Evolutionary conservation across 2,113 vertebrate species (phyloP), one percentile per base, ranked within the genome.

Genomic region (Todiramphus saurophagus): DNA sequence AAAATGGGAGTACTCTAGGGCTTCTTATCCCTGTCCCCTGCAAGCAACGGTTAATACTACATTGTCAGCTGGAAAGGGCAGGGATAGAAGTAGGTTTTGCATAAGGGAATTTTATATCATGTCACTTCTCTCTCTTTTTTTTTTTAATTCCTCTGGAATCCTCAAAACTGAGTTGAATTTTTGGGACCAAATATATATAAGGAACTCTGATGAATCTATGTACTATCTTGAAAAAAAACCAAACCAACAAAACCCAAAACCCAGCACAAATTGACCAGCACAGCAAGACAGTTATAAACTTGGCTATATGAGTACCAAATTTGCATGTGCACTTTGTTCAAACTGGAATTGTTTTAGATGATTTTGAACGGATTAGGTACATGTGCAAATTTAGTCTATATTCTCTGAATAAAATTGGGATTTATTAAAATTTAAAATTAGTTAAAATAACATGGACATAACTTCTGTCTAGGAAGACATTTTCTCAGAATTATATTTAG

Each of bases 81-180:
- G 1, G 1, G 4, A 3, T 35, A 46, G n/a, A 74, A 64, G 20
- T 39, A 55, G n/a, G 6, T 46, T 82, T 88, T 78, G 7, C 15
- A 19, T 46, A 46, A 51, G 10, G 13, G 60, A 78, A 58, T 62
- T 0, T 0, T 69, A 4, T n/a, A 46, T 75, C 3, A 12, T 55
- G 18, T 59, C 16, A 59, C 13, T 31, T 24, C 27, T 20, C 19
- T 43, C 43, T 43, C 43, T 43, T 13, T 43, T 15, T 43, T 46
- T 46, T 46, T 46, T 46, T 46, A 19, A 46, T 46, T 46, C 46
- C 53, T 27, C 27, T 28, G 23, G 8, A 58, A 27, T 64, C 11
- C 74, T 88, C 60, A 51, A 4, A 50, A 73, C 8, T 30, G 13
- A 70, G 25, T 24, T 88, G 39, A 79, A 43, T 55, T n/a, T n/a